These are phyloP conservation scores for Plectropomus leopardus DNA, from an alignment of 2,113 vertebrate species.

Conservation along the genomic window DNA sequence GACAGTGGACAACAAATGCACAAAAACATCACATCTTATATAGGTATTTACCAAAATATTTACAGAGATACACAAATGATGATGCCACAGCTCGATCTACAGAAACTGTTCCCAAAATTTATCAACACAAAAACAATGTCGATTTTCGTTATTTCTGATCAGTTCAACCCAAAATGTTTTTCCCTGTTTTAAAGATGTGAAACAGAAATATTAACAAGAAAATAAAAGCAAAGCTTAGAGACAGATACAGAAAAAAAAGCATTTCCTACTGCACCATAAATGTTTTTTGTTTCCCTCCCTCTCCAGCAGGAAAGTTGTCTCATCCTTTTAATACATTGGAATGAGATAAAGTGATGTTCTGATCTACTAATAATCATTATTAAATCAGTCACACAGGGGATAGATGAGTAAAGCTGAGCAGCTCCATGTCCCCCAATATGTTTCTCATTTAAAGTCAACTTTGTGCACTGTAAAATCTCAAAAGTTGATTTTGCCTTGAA, in stretches of 20 bases:
- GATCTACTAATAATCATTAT: background rate
- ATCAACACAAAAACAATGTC: no score
- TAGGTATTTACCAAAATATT: background rate
- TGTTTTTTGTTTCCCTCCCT: no score
- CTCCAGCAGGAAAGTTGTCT: no score
- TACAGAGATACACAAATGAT: background rate
- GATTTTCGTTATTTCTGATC: background rate
- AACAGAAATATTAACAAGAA: background rate
- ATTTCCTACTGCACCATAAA: background rate
- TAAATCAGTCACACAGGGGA: background rate
- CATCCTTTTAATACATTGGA: no score
- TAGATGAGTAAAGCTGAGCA: background rate
- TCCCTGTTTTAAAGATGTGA: background rate
- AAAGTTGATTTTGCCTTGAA: no score
- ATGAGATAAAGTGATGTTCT: no score
- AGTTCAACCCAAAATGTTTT: background rate
- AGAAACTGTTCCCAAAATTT: background rate
- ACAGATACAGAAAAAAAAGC: background rate
- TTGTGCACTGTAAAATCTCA: no score
- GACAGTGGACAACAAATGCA: background rate
- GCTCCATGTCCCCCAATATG: background rate
- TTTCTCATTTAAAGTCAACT: background rate
- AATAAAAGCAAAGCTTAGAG: background rate
- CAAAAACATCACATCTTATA: background rate
- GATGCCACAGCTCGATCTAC: background rate